Conservation (phyloP, 2,888 invertebrate species). For the Drosophila mulleri region DNA sequence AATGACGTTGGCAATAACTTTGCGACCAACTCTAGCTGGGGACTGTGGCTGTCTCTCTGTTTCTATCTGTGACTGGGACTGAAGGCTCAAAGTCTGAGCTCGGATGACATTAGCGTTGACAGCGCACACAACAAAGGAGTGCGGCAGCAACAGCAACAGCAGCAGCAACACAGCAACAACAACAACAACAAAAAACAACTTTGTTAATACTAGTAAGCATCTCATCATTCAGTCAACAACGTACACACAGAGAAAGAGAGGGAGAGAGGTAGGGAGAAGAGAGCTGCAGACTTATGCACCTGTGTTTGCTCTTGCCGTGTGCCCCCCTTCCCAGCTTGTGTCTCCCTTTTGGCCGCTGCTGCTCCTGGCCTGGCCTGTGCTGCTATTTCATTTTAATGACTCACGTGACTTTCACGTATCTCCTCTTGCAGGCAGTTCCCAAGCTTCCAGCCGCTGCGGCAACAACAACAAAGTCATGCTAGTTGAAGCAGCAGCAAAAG, state of each 20-base stretch:
- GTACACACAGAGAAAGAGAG: neutral
- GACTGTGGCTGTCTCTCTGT: slow-evolving; percentile 28
- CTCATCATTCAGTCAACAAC: slow-evolving; percentile 58
- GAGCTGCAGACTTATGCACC: slow-evolving; percentile 36
- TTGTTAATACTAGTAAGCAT: slow-evolving; percentile 72
- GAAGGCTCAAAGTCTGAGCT: slow-evolving; percentile 52
- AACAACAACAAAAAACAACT: slow-evolving; percentile 57
- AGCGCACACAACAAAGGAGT: slow-evolving; percentile 48
- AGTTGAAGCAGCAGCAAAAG: slow-evolving; percentile 63
- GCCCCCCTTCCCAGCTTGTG: slow-evolving; percentile 26
- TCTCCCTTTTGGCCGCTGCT: slow-evolving; percentile 16
- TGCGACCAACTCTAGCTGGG: slow-evolving; percentile 22
- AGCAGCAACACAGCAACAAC: neutral
- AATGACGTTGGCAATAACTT: slow-evolving; percentile 43
- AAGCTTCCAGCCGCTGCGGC: slow-evolving; percentile 26
- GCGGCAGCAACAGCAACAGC: slow-evolving; percentile 12
- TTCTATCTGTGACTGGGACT: slow-evolving; percentile 20
- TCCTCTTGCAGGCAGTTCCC: slow-evolving; percentile 43
- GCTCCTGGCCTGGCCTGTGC: slow-evolving; percentile 47
- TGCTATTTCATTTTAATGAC: slow-evolving; percentile 80
- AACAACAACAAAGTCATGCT: slow-evolving; percentile 34
- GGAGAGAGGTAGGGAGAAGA: neutral
- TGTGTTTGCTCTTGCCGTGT: slow-evolving; percentile 52
- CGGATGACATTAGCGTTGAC: slow-evolving; percentile 74
- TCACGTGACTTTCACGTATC: slow-evolving; percentile 80